Evolutionary conservation across 2,113 vertebrate genomes (phyloP), one percentile per base, ranked within the genome.

Genomic region (Dunckerocampus dactyliophorus): DNA sequence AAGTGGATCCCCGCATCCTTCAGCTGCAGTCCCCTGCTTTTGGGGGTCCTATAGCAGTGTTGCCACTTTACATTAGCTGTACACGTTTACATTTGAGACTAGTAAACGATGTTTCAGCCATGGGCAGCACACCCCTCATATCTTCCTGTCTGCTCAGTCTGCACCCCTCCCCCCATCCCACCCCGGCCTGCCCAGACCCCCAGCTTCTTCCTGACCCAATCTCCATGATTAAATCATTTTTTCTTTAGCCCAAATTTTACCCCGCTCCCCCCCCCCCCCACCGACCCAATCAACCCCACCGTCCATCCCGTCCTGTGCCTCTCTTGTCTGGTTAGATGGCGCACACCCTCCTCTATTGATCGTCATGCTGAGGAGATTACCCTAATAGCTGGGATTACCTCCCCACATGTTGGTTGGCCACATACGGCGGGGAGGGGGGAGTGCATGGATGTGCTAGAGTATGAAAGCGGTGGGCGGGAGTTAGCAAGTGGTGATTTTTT

Each of bases 311-410:
- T 17, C 7, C 22, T 31, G 28, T 67, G 69, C 77, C 82, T 65
- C 67, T 77, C 63, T 71, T 55, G 83, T 83, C 83, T 82, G 81
- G 71, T 82, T 78, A 71, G 84, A 71, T 72, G 59, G 60, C 53
- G 67, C 79, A 67, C 80, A 85, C 84, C 81, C 84, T 89, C 81
- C 84, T 81, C 83, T 87, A 90, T 90, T 88, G 89, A 90, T 91
- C 82, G 82, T 79, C 82, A 80, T 85, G 83, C 86, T 87, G 89
- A 90, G 89, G 85, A 90, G 90, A 90, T 92, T 91, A 91, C 85
- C 86, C 87, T 90, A 91, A 89, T 91, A 90, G 88, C 88, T 76
- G 88, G 85, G 89, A 91, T 92, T 90, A 90, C 77, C 77, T 78
- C 77, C 88, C 84, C 86, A 89, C 89, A 89, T 88, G 91, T 89